Base-by-base conservation (phyloP, 1,140 invertebrate genomes). In the Anadara kagoshimensis region DNA sequence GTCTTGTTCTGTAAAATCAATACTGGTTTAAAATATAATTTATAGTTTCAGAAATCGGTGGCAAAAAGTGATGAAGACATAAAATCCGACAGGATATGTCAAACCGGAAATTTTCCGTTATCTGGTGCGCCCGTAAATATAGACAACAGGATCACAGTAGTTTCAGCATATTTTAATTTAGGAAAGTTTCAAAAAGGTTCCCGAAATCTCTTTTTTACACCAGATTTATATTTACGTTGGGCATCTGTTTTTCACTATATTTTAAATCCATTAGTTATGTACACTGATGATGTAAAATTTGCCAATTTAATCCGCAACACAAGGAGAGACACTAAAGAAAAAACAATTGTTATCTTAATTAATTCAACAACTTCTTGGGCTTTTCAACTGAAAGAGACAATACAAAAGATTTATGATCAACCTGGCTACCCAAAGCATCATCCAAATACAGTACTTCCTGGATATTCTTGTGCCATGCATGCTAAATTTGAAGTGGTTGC, bases 101-200 rank as follows among this genome's bases (percentile, higher is more conserved):
- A 36, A 2, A 36, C 2, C 2, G 29, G 7, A 36, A 36, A 36
- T 7, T 36, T 36, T 36, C 2, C 7, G 29, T 36, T 7, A 36
- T 36, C 29, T 36, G 7, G 29, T 36, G 2, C 29, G 7, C 7
- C 29, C 7, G 29, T 3, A 36, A 36, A 3, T 36, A 3, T 36
- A 7, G 29, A 36, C 29, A 36, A 36, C 29, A 36, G 29, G 7
- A 36, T 81, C 24, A 84, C 83, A 14, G 69, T 84, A 12, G 77
- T 84, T 2, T 83, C 83, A 10, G 81, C 76, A 3, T 84, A 78
- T 57, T 82, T 83, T 53, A 70, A 83, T 54, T 29, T 83, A 26
- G 81, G 81, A 54, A 18, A 63, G n/a, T 80, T 84, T 59, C 44
- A 44, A 22, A 84, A 84, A 76, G 79, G 76, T 45, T 5, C 18